Conservation (phyloP, 2,113 vertebrate species). For the Ardeotis arabs region DNA sequence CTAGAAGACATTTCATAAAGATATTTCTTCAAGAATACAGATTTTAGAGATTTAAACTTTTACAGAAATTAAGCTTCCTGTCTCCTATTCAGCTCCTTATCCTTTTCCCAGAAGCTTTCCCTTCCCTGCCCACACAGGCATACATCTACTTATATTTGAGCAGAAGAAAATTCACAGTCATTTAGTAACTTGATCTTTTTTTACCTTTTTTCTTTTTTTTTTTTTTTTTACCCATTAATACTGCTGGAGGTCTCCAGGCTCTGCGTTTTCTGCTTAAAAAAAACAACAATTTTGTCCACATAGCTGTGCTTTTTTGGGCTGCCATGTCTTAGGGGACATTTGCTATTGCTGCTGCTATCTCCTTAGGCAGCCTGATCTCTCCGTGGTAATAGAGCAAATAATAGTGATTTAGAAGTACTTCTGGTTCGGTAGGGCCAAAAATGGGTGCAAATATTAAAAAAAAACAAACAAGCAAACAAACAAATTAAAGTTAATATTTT, state of each 20-base stretch:
- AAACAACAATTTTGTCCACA: background rate
- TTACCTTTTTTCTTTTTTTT: background rate
- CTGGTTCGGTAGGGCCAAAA: background rate
- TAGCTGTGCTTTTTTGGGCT: background rate
- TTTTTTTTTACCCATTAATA: background rate
- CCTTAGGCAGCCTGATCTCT: background rate
- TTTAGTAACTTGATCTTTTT: background rate
- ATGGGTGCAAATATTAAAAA: background rate
- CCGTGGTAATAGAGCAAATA: background rate
- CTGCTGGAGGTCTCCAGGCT: background rate
- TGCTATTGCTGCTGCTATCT: background rate
- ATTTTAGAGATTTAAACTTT: background rate
- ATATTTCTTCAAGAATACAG: background rate
- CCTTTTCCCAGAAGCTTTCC: background rate
- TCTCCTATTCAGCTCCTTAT: background rate
- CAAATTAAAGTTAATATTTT: background rate
- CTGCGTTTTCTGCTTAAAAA: background rate
- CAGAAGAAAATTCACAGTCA: background rate
- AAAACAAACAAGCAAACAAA: too few species aligned
- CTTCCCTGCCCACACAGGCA: background rate
- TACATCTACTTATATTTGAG: background rate
- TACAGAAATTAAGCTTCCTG: background rate
- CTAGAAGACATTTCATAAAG: background rate
- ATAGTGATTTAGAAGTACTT: background rate
- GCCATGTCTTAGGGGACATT: background rate